Conservation (phyloP, 2,113 vertebrate genomes). For the Syngnathus scovelli region DNA sequence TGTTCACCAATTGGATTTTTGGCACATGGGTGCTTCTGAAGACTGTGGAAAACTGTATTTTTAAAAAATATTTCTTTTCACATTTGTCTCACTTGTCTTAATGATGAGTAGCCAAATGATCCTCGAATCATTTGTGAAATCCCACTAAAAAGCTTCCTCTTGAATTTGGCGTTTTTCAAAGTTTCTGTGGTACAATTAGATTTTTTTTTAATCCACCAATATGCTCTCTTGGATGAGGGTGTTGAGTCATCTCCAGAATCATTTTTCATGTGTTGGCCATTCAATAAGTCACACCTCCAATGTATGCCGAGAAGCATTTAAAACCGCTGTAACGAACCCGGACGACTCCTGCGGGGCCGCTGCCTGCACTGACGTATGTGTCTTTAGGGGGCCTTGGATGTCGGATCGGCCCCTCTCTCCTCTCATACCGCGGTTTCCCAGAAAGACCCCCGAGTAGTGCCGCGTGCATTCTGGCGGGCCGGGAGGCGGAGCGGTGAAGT, state of each 20-base stretch:
- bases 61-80: no score
- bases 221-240: neutral
- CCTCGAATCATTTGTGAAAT: neutral
- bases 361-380: slow-evolving; percentile 51
- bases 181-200: neutral
- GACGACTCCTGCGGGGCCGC: slow-evolving; percentile 44
- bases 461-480: slow-evolving; percentile 40
- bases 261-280: slow-evolving; percentile 24
- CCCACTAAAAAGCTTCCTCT: neutral
- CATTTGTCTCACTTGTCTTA: no score
- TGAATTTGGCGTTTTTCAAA: neutral
- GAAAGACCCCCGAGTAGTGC: slow-evolving; percentile 65
- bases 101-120: neutral
- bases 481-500: slow-evolving; percentile 59
- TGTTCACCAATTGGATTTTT: no score
- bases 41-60: no score
- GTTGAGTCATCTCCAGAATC: neutral
- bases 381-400: slow-evolving; percentile 48
- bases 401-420: slow-evolving; percentile 52
- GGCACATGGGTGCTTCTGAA: no score
- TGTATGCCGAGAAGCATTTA: slow-evolving; percentile 41
- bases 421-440: slow-evolving; percentile 56
- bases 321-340: slow-evolving; percentile 44
- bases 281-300: slow-evolving; percentile 32
- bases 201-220: neutral